These are phyloP conservation scores for Lysandra coridon DNA, from an alignment of 2,888 invertebrate genomes.

Conservation along the genomic window DNA sequence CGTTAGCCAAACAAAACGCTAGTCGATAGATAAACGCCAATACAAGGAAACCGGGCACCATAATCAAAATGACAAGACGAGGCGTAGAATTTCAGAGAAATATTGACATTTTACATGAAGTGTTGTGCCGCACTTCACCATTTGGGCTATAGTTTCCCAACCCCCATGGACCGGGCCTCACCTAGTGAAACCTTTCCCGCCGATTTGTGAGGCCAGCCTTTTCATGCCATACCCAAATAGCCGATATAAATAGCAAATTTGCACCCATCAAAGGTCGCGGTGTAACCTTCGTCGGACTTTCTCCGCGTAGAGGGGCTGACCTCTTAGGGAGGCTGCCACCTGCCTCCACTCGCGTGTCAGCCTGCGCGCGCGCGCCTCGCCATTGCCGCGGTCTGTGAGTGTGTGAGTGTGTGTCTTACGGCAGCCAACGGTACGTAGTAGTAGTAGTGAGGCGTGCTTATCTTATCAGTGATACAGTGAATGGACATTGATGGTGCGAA, in stretches of 20 bases:
- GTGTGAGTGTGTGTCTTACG: constrained; percentile 51
- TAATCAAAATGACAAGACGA: no score
- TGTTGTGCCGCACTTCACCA: no score
- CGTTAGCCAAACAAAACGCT: no score
- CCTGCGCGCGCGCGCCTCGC: constrained; percentile 69
- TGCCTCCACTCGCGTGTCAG: constrained; percentile 74
- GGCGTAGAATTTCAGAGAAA: no score
- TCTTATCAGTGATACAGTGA: constrained; percentile 1
- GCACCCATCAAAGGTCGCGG: constrained; percentile 36
- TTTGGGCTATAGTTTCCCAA: no score
- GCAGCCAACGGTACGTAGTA: constrained; percentile 55
- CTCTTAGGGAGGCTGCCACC: constrained; percentile 79
- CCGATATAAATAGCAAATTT: constrained; percentile 5
- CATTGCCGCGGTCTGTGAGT: constrained; percentile 49
- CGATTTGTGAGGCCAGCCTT: neutral
- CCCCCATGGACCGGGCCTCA: neutral
- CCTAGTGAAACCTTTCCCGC: neutral
- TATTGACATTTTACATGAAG: no score
- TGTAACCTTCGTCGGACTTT: constrained; percentile 62
- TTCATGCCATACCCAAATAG: neutral
- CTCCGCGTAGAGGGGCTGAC: constrained; percentile 70
- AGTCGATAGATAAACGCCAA: no score
- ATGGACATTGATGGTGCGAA: neutral
- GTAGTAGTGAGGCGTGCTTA: constrained; percentile 27
- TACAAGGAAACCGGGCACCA: no score